phyloP scores from a whole-genome alignment of 2,888 invertebrate genomes.

The Drosophila multiciliata region DNA sequence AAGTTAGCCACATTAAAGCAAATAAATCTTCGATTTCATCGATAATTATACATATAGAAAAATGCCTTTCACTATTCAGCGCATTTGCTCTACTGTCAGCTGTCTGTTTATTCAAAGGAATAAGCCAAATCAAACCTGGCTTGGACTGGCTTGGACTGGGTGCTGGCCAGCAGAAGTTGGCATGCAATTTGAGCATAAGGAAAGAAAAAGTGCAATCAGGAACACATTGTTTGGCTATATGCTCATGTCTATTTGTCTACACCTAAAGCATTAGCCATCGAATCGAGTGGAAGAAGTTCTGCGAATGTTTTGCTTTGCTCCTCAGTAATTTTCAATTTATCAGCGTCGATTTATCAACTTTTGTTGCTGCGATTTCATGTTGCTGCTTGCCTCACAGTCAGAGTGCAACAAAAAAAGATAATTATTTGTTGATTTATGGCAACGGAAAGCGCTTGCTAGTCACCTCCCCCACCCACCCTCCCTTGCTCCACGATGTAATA shows the following conservation, averaged over 20 bases:
- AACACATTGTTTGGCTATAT: constrained; percentile 27
- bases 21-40: not conserved
- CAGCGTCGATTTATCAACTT: constrained; percentile 71
- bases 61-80: not conserved
- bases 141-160: constrained; percentile 4
- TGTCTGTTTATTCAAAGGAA: constrained; percentile 31
- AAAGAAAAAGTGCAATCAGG: constrained; percentile 20
- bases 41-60: not conserved
- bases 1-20: not conserved
- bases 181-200: constrained; percentile 64
- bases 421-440: constrained; percentile 78
- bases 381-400: constrained; percentile 28
- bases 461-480: not conserved
- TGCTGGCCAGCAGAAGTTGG: constrained; percentile 51
- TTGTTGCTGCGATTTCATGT: constrained; percentile 20
- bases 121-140: constrained; percentile 26
- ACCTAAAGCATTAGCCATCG: not conserved
- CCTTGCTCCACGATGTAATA: not conserved
- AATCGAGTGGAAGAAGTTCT: constrained; percentile 21
- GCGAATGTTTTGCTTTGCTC: constrained; percentile 25
- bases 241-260: constrained; percentile 19
- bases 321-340: constrained; percentile 78
- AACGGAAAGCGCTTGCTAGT: constrained; percentile 27
- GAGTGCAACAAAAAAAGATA: constrained; percentile 51
- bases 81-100: constrained; percentile 26